Evolutionary conservation across 92 coral and sea anemone genomes (phyloP), one percentile per base, ranked within the genome.

Genomic region (Meandrina meandrites): DNA sequence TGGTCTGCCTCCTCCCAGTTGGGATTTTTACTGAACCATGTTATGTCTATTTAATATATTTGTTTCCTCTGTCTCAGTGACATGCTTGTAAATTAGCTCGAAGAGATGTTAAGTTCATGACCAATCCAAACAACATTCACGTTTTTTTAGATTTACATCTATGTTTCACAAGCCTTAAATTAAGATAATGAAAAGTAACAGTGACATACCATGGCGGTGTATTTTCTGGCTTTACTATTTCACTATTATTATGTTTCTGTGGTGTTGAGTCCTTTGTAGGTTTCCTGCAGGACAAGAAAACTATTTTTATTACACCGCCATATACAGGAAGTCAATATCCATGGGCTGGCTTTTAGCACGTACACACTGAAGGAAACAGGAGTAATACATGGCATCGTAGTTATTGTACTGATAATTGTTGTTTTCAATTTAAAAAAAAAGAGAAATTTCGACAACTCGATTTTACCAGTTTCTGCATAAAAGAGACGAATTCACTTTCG

Each of bases 201-300:
- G 15, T 16, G 22, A 50, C 86, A 19, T 76, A 85, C 82, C 88
- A 85, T 45, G 88, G 88, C 21, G 88, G 88, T 76, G 88, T 76
- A 42, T 85, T 28, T 40, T 56, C 88, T 57, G 82, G 88, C 35
- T 85, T 85, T 47, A 85, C 40, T 34, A 9, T 62, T 60, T 85
- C 88, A 48, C 75, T 76, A 16, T n/a, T 0, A 64, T 85, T 85
- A 4, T 51, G 66, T 14, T 18, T 48, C 40, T 1, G 35, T 45
- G 36, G 6, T 37, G 35, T 5, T 6, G 51, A 12, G 17, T 56
- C 53, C 21, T 17, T 47, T 17, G 13, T 30, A 1, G 81, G 76
- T 37, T 24, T 54, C 56, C 87, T 84, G 50, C 77, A 73, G n/a
- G 27, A 73, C n/a, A 37, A 21, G 16, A 36, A 14, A 36, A 10